Percentiles rank a stretch among this genome's conserved stretches.
phyloP scores from a whole-genome alignment of 2,888 invertebrate genomes.

The Tenthredo mesomela region DNA sequence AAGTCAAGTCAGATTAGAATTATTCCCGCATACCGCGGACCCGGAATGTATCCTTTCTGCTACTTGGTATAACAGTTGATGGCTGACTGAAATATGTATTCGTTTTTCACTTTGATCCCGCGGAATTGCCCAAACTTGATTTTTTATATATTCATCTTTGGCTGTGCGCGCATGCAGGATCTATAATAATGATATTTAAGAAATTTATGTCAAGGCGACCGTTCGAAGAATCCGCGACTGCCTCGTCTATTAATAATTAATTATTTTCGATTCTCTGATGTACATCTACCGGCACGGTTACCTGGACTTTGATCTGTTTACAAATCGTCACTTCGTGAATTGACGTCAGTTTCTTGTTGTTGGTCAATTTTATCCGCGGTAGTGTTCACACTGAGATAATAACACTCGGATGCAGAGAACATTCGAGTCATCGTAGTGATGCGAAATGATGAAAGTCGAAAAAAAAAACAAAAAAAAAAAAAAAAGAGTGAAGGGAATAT shows the following conservation, averaged over 20 bases:
- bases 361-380: slow-evolving; percentile 19
- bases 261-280: slow-evolving; percentile 1
- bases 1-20: not conserved
- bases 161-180: not conserved
- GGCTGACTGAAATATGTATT: not conserved
- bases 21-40: not conserved
- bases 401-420: not conserved
- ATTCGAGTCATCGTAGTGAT: not conserved
- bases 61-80: not conserved
- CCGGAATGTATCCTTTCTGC: not conserved
- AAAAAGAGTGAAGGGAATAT: not conserved
- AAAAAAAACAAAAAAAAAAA: not conserved
- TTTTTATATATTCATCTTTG: not conserved
- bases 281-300: slow-evolving; percentile 15
- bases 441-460: slow-evolving; percentile 8
- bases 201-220: slow-evolving; percentile 45
- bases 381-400: not conserved
- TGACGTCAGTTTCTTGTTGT: slow-evolving; percentile 48
- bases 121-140: not conserved
- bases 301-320: slow-evolving; percentile 54
- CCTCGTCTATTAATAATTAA: slow-evolving; percentile 39
- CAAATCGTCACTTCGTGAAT: slow-evolving; percentile 46
- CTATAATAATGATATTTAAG: slow-evolving; percentile 27
- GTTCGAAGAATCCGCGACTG: slow-evolving; percentile 22
- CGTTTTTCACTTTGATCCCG: not conserved